These are phyloP conservation scores for Athalia rosae DNA, from an alignment of 2,888 invertebrate genomes.

Conservation along the genomic window DNA sequence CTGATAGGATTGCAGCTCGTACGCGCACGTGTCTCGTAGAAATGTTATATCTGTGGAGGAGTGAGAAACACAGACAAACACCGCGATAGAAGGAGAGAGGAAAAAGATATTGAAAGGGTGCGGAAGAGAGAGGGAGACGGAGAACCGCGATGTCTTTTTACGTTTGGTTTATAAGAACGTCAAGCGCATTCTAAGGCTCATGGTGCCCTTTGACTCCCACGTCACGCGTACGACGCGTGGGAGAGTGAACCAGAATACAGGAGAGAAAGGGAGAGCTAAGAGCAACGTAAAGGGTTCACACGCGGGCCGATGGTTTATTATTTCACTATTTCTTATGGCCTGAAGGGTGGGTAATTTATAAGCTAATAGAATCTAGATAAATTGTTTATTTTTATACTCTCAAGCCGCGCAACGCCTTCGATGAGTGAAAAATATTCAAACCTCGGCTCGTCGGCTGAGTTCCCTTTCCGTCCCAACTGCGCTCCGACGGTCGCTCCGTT, in stretches of 20 bases:
- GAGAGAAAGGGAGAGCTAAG: neutral
- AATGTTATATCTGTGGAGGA: neutral
- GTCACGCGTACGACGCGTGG: slow-evolving; percentile 44
- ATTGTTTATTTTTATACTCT: slow-evolving; percentile 38
- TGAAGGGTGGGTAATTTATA: slow-evolving; percentile 64
- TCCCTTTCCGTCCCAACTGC: neutral
- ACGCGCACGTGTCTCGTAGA: slow-evolving; percentile 24
- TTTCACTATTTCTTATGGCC: slow-evolving; percentile 66
- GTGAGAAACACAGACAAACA: neutral
- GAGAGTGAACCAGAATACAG: slow-evolving; percentile 9
- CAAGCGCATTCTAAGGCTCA: slow-evolving; percentile 34
- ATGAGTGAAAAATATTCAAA: neutral
- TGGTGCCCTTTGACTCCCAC: slow-evolving; percentile 39
- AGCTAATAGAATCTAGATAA: slow-evolving; percentile 66
- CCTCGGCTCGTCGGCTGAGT: neutral
- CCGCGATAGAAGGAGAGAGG: neutral
- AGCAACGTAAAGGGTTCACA: slow-evolving; percentile 62
- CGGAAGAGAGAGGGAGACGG: neutral
- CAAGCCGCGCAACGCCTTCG: neutral
- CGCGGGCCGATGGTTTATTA: slow-evolving; percentile 62
- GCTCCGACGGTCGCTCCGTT: too few species aligned
- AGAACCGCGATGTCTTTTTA: slow-evolving; percentile 32
- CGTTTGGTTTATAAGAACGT: slow-evolving; percentile 38
- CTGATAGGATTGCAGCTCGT: neutral
- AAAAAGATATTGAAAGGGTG: neutral